These are phyloP conservation scores for Xiphydria camelus DNA, from an alignment of 2,888 invertebrate species.

Conservation along the genomic window DNA sequence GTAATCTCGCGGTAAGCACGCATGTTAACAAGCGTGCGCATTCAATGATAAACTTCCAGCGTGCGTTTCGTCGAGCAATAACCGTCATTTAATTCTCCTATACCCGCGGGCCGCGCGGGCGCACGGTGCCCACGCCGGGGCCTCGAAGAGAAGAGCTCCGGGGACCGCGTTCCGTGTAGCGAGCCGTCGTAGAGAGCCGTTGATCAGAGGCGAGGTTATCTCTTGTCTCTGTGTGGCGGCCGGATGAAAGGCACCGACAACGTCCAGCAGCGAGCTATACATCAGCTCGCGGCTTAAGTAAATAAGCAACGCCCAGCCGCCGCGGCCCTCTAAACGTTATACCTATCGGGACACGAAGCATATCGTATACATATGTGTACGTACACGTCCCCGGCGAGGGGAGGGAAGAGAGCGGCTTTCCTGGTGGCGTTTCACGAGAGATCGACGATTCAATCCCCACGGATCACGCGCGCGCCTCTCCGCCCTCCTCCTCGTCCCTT, in stretches of 20 bases:
- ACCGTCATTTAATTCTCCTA: constrained; percentile 38
- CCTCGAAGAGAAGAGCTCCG: neutral
- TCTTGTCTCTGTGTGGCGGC: constrained; percentile 39
- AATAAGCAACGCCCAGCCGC: constrained; percentile 44
- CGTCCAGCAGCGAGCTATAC: constrained; percentile 48
- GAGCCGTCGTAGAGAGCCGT: constrained; percentile 33
- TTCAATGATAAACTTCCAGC: constrained; percentile 34
- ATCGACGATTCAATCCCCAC: constrained; percentile 26
- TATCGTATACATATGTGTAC: constrained; percentile 8
- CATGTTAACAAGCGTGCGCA: constrained; percentile 35
- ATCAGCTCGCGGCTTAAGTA: constrained; percentile 50
- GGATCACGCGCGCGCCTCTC: constrained; percentile 1
- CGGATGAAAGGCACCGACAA: constrained; percentile 49
- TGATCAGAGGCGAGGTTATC: constrained; percentile 42
- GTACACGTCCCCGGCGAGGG: constrained; percentile 4
- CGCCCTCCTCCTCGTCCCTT: neutral
- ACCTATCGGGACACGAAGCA: constrained; percentile 11
- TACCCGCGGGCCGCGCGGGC: constrained; percentile 6
- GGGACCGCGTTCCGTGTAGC: constrained; percentile 24
- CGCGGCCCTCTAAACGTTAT: constrained; percentile 16
- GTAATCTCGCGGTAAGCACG: constrained; percentile 36
- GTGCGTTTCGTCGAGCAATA: constrained; percentile 27
- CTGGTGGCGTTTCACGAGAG: constrained; percentile 15
- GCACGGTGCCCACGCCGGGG: constrained; percentile 2
- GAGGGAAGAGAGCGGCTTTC: too few species aligned